Base-by-base conservation (phyloP, 2,113 vertebrate species). In the Platysteira castanea region DNA sequence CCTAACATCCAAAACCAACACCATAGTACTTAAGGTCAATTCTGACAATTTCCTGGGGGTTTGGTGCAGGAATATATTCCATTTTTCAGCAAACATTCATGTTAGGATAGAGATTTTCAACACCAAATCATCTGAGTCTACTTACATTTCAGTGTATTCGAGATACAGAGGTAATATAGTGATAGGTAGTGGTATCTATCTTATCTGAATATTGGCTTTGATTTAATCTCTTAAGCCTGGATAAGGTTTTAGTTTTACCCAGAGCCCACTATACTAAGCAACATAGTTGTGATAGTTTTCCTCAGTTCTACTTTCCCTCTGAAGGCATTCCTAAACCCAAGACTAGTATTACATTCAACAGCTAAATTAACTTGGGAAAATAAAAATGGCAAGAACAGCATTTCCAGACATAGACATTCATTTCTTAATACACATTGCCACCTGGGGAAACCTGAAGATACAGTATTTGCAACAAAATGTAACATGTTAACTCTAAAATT, bases 391-490 rank as follows among this genome's bases (percentile, higher is more conserved):
- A 93, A 80, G 61, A 87, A 37, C 57, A 84, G 31, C 77, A 79
- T 54, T 96, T 97, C 33, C 74, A 87, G 87, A 83, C 61, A 42
- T 18, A 64, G 15, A 3, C 28, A 82, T 53, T 27, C 44, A 77
- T 95, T 95, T 81, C 85, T 96, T 94, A 94, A 94, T 60, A 92
- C 50, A 90, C 53, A 89, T 96, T 96, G 77, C 83, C 90, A 97
- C 87, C 88, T 96, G 78, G 95, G 68, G 91, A 97, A 96, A 91
- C 87, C 50, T 70, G 84, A 93, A 68, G 81, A 90, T 67, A 89
- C 37, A 88, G 24, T 91, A 84, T 71, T 93, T 85, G 59, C 67
- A 89, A n/a, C 28, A 60, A 70, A 95, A 63, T 79, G 26, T 85
- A 65, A 63, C 37, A 41, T 16, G 19, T 2, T 15, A 39, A 64